Evolutionary conservation across 1,140 invertebrate species (phyloP), one percentile per base, ranked within the genome.

Genomic region (Paraescarpia echinospica): DNA sequence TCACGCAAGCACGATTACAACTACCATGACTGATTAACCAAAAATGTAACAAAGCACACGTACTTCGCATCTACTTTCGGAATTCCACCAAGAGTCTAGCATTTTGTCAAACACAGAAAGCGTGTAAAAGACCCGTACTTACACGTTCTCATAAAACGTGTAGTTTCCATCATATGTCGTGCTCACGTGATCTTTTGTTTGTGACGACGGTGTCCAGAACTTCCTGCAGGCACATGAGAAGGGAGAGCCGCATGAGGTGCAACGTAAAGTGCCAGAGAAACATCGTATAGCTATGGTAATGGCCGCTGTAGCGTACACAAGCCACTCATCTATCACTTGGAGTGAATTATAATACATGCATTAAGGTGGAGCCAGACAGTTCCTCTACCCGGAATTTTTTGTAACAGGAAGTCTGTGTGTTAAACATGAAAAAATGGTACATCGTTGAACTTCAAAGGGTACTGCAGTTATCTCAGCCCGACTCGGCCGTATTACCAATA

Each of bases 131-230:
- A 5, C 59, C 59, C 59, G 59, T 90, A 35, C 89, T 90, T 90
- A 90, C 89, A 90, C 35, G 35, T 90, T 35, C 18, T 90, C 34
- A 90, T 90, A 90, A 34, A 90, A 35, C 89, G 89, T 90, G 89
- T 35, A 90, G 89, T 90, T 35, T 90, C 89, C 89, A n/a, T 90
- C 35, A 90, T 34, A 90, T 90, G 35, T 90, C 33, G 34, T 90
- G 89, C 35, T 90, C 34, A 90, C 89, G 89, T 90, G 89, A 34
- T 90, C 34, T 90, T 35, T 34, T 34, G 89, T 22, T 18, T 35
- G 89, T 12, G 34, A 18, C 35, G 33, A 2, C 35, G 5, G 35
- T 90, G 89, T 90, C 89, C 89, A 90, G 89, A 90, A 90, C 18
- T 35, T 12, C 35, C 89, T 90, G 89, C 1, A 90, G 35, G 33